phyloP scores from a whole-genome alignment of 2,113 vertebrate species.

The Dromiciops gliroides region DNA sequence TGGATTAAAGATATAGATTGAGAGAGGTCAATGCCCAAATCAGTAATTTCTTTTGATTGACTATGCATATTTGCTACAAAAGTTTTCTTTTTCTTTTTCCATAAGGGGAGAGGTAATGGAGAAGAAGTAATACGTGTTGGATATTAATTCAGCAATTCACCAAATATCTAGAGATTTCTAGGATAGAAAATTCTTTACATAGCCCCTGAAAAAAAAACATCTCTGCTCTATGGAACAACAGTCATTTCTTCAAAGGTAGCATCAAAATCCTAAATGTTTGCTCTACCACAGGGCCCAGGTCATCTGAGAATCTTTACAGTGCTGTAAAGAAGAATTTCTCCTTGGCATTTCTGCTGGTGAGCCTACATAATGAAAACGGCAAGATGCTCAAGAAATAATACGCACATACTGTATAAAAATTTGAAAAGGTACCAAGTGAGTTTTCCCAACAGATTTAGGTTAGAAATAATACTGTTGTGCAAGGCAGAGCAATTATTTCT shows the following conservation, averaged over 20 bases:
- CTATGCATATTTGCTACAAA: background rate
- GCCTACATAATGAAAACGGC: background rate
- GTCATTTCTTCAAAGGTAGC: background rate
- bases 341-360: background rate
- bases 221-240: background rate
- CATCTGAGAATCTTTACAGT: background rate
- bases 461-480: background rate
- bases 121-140: background rate
- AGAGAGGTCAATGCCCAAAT: background rate
- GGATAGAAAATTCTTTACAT: background rate
- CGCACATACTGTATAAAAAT: background rate
- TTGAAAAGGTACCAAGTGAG: conserved; percentile 19
- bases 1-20: background rate
- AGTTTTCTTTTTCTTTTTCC: background rate
- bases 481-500: conserved; percentile 29
- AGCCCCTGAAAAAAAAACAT: no score
- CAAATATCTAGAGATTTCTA: background rate
- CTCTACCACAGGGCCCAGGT: background rate
- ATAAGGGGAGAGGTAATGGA: background rate
- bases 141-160: background rate
- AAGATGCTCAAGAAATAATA: background rate
- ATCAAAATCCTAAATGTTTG: conserved; percentile 1
- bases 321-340: background rate
- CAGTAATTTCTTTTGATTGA: background rate
- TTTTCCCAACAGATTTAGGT: background rate